A percentile compares a stretch with the other conserved stretches of the same genome.
Evolutionary conservation across 2,888 invertebrate species (phyloP).

Genomic region (Scelioninae gen. 1): DNA sequence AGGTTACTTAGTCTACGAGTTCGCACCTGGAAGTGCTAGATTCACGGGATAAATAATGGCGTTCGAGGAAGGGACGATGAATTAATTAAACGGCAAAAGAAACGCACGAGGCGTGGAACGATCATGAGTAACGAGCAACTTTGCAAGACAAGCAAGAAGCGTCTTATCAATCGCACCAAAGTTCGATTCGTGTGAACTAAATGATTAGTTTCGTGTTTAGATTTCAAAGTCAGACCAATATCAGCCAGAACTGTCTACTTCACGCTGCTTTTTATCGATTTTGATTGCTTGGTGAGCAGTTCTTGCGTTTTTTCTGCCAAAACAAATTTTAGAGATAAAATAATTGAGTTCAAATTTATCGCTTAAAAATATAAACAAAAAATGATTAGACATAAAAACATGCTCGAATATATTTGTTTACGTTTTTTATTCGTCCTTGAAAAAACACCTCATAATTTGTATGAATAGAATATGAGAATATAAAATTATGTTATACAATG

Average conservation of each 20-base stretch:
- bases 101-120: constrained; percentile 51
- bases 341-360: no score
- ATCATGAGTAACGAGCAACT: constrained; percentile 47
- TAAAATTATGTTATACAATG: no score
- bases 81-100: constrained; percentile 66
- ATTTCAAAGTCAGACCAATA: constrained; percentile 12
- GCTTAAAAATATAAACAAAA: no score
- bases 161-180: constrained; percentile 53
- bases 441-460: no score
- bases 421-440: no score
- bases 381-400: no score
- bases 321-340: no score
- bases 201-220: constrained; percentile 50
- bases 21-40: constrained; percentile 65
- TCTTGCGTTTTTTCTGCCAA: no score
- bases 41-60: constrained; percentile 60
- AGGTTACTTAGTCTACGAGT: constrained; percentile 51
- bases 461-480: no score
- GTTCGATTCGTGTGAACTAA: constrained; percentile 57
- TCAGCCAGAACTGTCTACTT: constrained; percentile 2
- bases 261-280: constrained; percentile 4
- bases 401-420: no score
- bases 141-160: constrained; percentile 19
- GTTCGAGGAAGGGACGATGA: constrained; percentile 54
- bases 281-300: neutral